Conservation (phyloP, 2,888 invertebrate species). For the Adineta ricciae region DNA sequence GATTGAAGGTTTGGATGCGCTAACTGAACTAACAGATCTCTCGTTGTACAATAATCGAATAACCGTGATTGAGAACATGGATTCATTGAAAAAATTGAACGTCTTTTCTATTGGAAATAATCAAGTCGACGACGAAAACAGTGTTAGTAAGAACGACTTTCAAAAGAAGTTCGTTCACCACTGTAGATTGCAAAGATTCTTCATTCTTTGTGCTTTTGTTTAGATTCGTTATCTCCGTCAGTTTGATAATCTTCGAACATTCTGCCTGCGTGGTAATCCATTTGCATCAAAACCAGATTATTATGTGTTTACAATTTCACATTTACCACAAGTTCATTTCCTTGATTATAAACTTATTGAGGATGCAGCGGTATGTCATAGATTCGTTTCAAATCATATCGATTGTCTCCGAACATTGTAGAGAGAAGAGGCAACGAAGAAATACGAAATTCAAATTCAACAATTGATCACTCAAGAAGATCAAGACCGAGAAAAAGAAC, state of each 20-base stretch:
- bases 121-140: conserved; percentile 61
- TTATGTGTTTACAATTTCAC: conserved; percentile 61
- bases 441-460: conserved; percentile 45
- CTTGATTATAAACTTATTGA: conserved; percentile 65
- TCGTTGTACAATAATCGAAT: conserved; percentile 72
- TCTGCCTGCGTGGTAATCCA: conserved; percentile 61
- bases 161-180: too few relatives aligned
- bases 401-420: conserved; percentile 34
- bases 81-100: conserved; percentile 60
- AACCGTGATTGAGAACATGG: conserved; percentile 65
- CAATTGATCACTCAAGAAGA: conserved; percentile 47
- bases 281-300: conserved; percentile 59
- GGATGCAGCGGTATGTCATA: conserved; percentile 45
- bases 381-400: not conserved
- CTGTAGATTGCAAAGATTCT: too few relatives aligned
- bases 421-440: conserved; percentile 45
- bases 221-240: conserved; percentile 46
- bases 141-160: conserved; percentile 55
- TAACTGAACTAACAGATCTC: conserved; percentile 66
- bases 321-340: conserved; percentile 63
- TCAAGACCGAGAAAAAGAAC: conserved; percentile 40
- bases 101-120: conserved; percentile 81
- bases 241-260: conserved; percentile 45
- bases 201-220: too few relatives aligned
- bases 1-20: conserved; percentile 67